Conservation (phyloP, 2,888 invertebrate genomes). For the Poecilus cupreus region DNA sequence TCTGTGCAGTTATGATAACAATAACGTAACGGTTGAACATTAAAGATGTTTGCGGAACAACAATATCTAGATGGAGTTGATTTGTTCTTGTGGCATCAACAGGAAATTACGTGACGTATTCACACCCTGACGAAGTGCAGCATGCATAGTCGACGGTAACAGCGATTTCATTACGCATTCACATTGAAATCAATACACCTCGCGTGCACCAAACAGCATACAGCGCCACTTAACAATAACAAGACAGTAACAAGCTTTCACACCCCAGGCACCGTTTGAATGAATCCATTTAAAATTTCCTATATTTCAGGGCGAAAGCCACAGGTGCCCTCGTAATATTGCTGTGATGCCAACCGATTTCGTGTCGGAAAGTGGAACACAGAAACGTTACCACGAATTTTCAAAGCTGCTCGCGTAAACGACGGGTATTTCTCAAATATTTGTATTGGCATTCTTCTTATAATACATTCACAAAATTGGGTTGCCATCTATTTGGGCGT, state of each 20-base stretch:
- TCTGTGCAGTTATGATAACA: no score
- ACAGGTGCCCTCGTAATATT: slow-evolving; percentile 10
- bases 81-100: slow-evolving; percentile 18
- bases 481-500: no score
- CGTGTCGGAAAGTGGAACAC: slow-evolving; percentile 15
- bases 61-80: not conserved
- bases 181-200: slow-evolving; percentile 16
- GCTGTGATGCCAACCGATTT: slow-evolving; percentile 13
- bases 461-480: no score
- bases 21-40: no score
- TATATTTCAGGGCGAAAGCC: slow-evolving; percentile 4
- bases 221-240: not conserved
- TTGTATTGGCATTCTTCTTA: no score
- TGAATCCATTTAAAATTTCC: slow-evolving; percentile 33
- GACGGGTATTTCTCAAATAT: not conserved
- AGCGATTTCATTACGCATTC: slow-evolving; percentile 29
- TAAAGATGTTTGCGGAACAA: not conserved
- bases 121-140: slow-evolving; percentile 12
- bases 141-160: slow-evolving; percentile 16
- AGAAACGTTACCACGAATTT: not conserved
- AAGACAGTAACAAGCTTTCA: slow-evolving; percentile 18
- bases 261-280: not conserved
- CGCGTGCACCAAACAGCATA: not conserved
- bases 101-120: slow-evolving; percentile 32
- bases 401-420: not conserved